phyloP scores from a whole-genome alignment of 2,113 vertebrate species.

The Drymodes brunneopygia region DNA sequence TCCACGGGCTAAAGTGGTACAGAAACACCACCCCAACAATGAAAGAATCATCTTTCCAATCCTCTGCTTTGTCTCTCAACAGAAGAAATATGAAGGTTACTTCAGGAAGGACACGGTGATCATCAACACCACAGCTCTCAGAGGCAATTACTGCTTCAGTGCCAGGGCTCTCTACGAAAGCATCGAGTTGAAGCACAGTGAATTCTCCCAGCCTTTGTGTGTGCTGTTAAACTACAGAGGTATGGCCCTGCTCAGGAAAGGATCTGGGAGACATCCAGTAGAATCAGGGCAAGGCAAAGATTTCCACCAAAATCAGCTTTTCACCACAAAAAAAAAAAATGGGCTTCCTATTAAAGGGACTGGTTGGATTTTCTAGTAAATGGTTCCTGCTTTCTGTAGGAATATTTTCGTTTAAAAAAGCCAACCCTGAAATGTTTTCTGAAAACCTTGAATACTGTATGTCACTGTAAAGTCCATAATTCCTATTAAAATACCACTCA shows the following conservation, averaged over 20 bases:
- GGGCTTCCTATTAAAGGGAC: background rate
- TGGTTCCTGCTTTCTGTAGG: background rate
- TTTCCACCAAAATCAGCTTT: background rate
- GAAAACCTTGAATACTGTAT: background rate
- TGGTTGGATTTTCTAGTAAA: background rate
- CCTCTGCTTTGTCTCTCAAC: background rate
- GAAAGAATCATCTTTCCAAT: background rate
- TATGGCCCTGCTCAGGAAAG: background rate
- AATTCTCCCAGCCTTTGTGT: conserved; percentile 42
- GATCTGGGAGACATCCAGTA: background rate
- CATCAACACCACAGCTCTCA: background rate
- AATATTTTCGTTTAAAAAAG: background rate
- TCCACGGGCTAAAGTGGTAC: background rate
- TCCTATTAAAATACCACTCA: background rate
- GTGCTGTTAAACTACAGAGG: background rate
- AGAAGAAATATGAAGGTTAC: background rate
- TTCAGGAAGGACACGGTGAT: background rate
- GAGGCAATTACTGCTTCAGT: conserved; percentile 46
- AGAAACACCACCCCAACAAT: background rate
- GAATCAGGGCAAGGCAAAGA: background rate
- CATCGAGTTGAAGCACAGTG: background rate
- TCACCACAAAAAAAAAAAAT: background rate
- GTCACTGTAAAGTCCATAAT: background rate
- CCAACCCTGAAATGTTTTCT: background rate
- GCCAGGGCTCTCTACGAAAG: conserved; percentile 6